Evolutionary conservation across 1,140 invertebrate species (phyloP).

Genomic region (Mylabris phalerata): DNA sequence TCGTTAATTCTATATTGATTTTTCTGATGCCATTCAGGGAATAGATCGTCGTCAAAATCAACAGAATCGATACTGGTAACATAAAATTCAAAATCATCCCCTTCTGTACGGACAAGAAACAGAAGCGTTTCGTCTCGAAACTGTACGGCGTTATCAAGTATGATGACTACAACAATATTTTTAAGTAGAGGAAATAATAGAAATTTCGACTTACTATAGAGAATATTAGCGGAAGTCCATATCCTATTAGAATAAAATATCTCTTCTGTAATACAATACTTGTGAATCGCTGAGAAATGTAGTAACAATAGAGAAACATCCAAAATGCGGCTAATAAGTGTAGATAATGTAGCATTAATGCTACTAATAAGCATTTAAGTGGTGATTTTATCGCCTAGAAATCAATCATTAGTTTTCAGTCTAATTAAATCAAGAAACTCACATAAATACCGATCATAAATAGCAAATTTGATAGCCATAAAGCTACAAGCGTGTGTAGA

Average conservation of each 20-base stretch:
- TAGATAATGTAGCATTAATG: constrained; percentile 59
- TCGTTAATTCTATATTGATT: constrained; percentile 40
- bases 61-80: constrained; percentile 57
- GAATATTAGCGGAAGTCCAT: constrained; percentile 11
- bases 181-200: neutral
- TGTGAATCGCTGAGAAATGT: constrained; percentile 40
- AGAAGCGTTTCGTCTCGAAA: constrained; percentile 62
- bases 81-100: constrained; percentile 67
- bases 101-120: constrained; percentile 65
- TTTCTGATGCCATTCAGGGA: constrained; percentile 39
- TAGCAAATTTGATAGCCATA: constrained; percentile 41
- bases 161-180: constrained; percentile 47
- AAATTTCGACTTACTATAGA: constrained; percentile 8
- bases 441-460: constrained; percentile 49
- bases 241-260: constrained; percentile 11
- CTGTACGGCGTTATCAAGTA: constrained; percentile 55
- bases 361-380: constrained; percentile 55
- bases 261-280: constrained; percentile 7
- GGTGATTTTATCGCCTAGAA: constrained; percentile 52
- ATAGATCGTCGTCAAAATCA: constrained; percentile 51
- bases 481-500: constrained; percentile 37
- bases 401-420: constrained; percentile 5
- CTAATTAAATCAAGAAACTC: constrained; percentile 22
- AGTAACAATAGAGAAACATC: constrained; percentile 51
- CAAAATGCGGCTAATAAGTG: constrained; percentile 59